These are phyloP conservation scores for Triplophysa siluroides DNA, from an alignment of 2,113 vertebrate species.

Conservation along the genomic window DNA sequence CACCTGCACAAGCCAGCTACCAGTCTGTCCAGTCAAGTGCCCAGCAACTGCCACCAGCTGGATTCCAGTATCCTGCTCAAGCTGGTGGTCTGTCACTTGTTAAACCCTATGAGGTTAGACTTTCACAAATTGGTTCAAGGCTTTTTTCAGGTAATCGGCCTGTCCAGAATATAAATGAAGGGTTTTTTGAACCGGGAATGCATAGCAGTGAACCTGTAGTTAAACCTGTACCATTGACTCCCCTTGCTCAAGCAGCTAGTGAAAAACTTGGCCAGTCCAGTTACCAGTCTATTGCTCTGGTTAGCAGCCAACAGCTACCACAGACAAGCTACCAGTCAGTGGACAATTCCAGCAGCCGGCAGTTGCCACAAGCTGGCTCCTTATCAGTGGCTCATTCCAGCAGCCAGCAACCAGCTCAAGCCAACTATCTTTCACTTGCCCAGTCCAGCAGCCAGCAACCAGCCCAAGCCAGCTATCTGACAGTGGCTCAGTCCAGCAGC, in stretches of 20 bases:
- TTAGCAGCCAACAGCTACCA: too few relatives aligned
- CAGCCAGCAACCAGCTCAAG: not conserved
- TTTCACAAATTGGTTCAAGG: too few relatives aligned
- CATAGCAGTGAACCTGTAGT: too few relatives aligned
- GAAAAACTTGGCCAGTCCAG: too few relatives aligned
- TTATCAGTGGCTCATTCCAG: not conserved
- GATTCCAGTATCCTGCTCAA: too few relatives aligned
- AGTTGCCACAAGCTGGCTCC: not conserved
- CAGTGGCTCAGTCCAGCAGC: not conserved
- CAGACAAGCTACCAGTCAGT: not conserved
- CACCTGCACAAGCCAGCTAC: not conserved
- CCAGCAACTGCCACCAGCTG: not conserved
- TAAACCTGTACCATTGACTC: accelerated
- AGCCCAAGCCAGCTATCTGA: not conserved
- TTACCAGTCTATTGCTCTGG: too few relatives aligned
- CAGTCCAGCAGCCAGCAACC: not conserved
- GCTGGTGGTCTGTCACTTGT: too few relatives aligned
- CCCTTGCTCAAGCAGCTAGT: too few relatives aligned
- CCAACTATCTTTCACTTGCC: accelerated
- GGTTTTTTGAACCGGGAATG: too few relatives aligned
- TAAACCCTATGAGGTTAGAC: too few relatives aligned
- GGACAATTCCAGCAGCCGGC: not conserved
- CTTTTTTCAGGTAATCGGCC: too few relatives aligned
- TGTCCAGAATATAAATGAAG: too few relatives aligned
- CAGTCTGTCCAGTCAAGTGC: not conserved